Evolutionary conservation across 2,888 invertebrate genomes (phyloP).

Genomic region (Cryptocephalus primarius): DNA sequence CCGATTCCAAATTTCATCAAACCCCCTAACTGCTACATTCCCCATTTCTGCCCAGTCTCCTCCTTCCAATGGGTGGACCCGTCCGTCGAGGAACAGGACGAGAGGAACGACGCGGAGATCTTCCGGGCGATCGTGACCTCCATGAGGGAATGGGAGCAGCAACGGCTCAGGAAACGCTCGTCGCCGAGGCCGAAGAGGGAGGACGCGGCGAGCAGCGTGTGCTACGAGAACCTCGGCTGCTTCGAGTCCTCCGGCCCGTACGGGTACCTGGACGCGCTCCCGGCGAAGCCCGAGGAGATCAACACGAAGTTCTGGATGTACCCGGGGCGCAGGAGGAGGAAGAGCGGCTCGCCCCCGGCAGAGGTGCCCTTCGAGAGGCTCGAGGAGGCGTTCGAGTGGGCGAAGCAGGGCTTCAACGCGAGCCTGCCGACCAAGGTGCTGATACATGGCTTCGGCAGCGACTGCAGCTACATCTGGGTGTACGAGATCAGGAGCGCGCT

Average conservation of each 20-base stretch:
- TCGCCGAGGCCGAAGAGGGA: constrained; percentile 57
- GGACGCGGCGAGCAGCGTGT: constrained; percentile 59
- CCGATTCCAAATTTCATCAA: no score
- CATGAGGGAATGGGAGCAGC: constrained; percentile 56
- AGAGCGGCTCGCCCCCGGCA: constrained; percentile 45
- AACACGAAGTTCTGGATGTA: constrained; percentile 74
- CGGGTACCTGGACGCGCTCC: constrained; percentile 81
- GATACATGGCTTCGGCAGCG: constrained; percentile 88
- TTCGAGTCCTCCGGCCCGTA: constrained; percentile 82
- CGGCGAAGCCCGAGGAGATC: constrained; percentile 76
- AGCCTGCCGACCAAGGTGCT: constrained; percentile 66
- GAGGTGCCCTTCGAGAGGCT: constrained; percentile 64
- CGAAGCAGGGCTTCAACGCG: constrained; percentile 53
- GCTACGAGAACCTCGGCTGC: constrained; percentile 84
- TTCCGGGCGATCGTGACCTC: constrained; percentile 62
- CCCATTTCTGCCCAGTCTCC: constrained; percentile 12
- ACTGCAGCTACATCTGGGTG: constrained; percentile 86
- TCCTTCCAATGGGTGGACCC: constrained; percentile 38
- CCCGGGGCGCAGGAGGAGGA: constrained; percentile 45
- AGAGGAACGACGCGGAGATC: constrained; percentile 58
- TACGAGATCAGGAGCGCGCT: constrained; percentile 86
- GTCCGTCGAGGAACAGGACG: constrained; percentile 60
- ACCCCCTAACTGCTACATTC: no score
- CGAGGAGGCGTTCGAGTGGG: constrained; percentile 56
- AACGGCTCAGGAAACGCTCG: background rate